Evolutionary conservation across 2,797 vertebrate species (phyloP), one percentile per base, ranked within the genome.

Genomic region (Astyanax mexicanus): DNA sequence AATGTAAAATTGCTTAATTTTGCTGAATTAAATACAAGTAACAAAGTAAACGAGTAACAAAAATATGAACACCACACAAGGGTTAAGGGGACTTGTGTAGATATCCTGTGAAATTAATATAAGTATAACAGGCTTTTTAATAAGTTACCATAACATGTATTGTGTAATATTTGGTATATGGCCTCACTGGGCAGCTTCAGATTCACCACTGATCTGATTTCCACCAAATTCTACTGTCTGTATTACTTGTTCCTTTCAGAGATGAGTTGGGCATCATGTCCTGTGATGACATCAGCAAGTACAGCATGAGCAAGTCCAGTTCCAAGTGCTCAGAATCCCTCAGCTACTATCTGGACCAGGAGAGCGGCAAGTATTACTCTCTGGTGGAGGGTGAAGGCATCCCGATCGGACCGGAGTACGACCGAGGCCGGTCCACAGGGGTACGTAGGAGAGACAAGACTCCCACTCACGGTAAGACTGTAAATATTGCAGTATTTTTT

Each of bases 211-310:
- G n/a, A n/a, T n/a, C n/a, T n/a, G n/a, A n/a, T n/a, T n/a, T 1
- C 29, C 15, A 1, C 19, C 49, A 21, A 27, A 57, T 17, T 6
- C 7, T 40, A 12, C 7, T 25, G 32, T 32, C 2, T 37, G 49
- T 55, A 15, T 13, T n/a, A 35, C 47, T 60, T 81, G 47, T 57
- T 58, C 47, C 11, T 49, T 27, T 42, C 79, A 97, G 96, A 87
- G 95, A 96, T 78, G 96, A 96, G 84, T 86, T 96, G 70, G 95
- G 95, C 66, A 87, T 96, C 15, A 92, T 96, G 91, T 95, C 95
- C n/a, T 97, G 94, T 0, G 95, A 97, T 13, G 95, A 97, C 86
- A 95, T 97, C 88, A 94, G 91, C 87, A 95, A 95, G 82, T 96
- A 95, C 80, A 93, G 90, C 15, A 84, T 93, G 70, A 89, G 92